Evolutionary conservation across 2,888 invertebrate species (phyloP).

Genomic region (Cylindroiulus punctatus): DNA sequence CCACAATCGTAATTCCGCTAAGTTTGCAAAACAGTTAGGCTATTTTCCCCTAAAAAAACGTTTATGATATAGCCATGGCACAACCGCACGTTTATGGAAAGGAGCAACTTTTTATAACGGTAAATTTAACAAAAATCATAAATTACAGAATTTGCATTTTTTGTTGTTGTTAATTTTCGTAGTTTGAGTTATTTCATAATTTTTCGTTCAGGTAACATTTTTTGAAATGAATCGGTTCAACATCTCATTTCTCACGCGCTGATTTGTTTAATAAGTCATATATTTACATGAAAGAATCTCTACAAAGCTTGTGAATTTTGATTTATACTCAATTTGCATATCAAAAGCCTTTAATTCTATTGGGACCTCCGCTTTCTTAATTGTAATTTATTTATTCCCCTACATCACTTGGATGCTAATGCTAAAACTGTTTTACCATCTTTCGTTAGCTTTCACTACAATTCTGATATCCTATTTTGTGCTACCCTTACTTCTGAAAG

Average conservation of each 20-base stretch:
- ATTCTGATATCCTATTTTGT: not conserved
- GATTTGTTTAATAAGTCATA: not conserved
- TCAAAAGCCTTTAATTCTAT: not conserved
- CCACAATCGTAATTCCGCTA: not conserved
- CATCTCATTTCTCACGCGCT: not conserved
- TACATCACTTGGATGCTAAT: not conserved
- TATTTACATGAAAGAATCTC: conserved; percentile 25
- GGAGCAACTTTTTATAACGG: no score
- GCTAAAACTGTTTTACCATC: not conserved
- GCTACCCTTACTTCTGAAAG: not conserved
- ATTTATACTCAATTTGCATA: conserved; percentile 38
- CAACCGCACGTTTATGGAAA: no score
- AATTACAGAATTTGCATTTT: not conserved
- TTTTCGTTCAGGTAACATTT: not conserved
- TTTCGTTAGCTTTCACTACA: not conserved
- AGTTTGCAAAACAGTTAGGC: not conserved
- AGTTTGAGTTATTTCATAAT: not conserved
- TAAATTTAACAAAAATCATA: not conserved
- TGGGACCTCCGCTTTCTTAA: not conserved
- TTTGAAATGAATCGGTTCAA: conserved; percentile 1
- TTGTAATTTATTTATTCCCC: not conserved
- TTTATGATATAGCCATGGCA: no score
- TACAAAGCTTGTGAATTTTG: not conserved
- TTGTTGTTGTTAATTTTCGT: not conserved
- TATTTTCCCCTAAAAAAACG: no score